These are phyloP conservation scores for Ferdinandea cuprea DNA, from an alignment of 2,888 invertebrate species.

Conservation along the genomic window DNA sequence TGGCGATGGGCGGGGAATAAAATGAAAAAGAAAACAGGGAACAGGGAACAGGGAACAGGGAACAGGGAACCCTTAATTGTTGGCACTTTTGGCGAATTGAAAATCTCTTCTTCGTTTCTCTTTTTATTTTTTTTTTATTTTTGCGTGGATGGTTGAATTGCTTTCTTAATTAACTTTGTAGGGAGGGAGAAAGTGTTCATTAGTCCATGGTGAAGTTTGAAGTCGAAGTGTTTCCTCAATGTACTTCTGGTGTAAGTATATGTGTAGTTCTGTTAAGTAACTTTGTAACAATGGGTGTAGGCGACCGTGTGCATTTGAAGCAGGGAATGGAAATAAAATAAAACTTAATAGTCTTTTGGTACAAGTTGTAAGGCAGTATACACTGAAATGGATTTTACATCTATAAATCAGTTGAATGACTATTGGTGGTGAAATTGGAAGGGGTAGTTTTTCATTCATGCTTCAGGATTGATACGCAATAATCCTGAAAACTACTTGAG, in stretches of 20 bases:
- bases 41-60: neutral
- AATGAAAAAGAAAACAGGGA: neutral
- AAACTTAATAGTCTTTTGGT: neutral
- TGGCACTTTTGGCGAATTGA: slow-evolving; percentile 34
- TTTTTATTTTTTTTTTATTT: neutral
- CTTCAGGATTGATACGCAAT: no score
- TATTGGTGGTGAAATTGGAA: neutral
- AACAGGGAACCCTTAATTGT: slow-evolving; percentile 41
- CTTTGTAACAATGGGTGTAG: neutral
- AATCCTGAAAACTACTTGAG: neutral
- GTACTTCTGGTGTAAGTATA: neutral
- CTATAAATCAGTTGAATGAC: neutral
- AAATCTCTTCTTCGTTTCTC: no score
- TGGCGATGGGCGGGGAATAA: slow-evolving; percentile 4
- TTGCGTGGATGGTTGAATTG: neutral
- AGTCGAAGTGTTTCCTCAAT: neutral
- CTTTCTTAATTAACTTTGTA: slow-evolving; percentile 49
- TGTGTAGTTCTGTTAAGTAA: slow-evolving; percentile 3
- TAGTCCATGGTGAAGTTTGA: slow-evolving; percentile 5
- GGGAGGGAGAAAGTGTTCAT: slow-evolving; percentile 1
- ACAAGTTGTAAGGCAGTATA: neutral
- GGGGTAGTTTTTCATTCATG: no score
- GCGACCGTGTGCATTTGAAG: neutral
- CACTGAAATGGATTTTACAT: neutral
- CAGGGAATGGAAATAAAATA: neutral